Evolutionary conservation across 2,888 invertebrate species (phyloP).

Genomic region (Leucoma salicis): DNA sequence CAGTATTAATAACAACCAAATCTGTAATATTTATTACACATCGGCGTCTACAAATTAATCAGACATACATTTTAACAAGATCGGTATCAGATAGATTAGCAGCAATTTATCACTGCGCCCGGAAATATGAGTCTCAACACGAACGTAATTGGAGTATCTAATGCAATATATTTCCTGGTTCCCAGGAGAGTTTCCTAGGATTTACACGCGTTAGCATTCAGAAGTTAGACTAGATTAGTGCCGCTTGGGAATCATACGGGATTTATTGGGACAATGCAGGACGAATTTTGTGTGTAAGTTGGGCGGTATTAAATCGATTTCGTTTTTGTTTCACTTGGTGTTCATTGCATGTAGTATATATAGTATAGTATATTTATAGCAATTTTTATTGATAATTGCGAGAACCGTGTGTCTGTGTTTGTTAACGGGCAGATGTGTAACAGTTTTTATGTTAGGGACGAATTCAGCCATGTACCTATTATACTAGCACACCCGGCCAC

Average conservation of each 20-base stretch:
- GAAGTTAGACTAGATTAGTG: conserved; percentile 39
- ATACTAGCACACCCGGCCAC: too few species aligned
- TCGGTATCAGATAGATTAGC: conserved; percentile 32
- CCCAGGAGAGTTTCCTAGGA: conserved; percentile 37
- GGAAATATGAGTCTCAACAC: conserved; percentile 65
- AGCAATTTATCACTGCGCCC: conserved; percentile 48
- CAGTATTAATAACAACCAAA: too few species aligned
- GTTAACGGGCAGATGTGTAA: too few species aligned
- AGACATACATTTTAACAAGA: conserved; percentile 16
- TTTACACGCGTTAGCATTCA: conserved; percentile 44
- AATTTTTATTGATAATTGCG: too few species aligned
- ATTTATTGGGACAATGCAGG: conserved; percentile 26
- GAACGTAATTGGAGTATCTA: conserved; percentile 72
- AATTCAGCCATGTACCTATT: too few species aligned
- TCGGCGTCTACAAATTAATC: conserved; percentile 1
- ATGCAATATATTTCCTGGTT: conserved; percentile 57
- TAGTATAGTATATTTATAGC: too few species aligned
- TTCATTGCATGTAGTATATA: too few species aligned
- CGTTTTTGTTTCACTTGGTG: too few species aligned
- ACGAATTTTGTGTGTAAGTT: conserved; percentile 10
- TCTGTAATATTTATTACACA: not conserved
- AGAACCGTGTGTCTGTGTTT: too few species aligned
- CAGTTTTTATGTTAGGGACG: too few species aligned
- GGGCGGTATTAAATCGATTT: not conserved
- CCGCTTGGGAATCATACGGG: conserved; percentile 10